Conservation (phyloP, 2,888 invertebrate species). For the Mythimna impura region DNA sequence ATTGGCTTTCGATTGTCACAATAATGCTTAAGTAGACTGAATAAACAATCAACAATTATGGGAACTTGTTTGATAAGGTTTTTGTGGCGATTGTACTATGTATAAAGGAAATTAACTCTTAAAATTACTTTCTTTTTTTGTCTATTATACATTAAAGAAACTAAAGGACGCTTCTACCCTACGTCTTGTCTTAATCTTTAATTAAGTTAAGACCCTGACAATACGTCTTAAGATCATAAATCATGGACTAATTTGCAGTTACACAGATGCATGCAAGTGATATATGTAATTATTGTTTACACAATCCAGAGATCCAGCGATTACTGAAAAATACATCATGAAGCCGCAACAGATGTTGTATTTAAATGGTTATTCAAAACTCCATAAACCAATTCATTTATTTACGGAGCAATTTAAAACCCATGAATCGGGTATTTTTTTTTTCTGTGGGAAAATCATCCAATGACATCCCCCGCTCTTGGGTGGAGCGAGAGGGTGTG, state of each 20-base stretch:
- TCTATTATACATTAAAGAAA: too few species aligned
- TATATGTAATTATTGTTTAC: slow-evolving; percentile 39
- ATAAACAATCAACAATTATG: slow-evolving; percentile 26
- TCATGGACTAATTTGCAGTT: slow-evolving; percentile 34
- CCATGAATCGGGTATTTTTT: background rate
- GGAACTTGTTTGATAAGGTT: background rate
- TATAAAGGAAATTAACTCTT: background rate
- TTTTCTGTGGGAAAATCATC: too few species aligned
- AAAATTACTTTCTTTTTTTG: too few species aligned
- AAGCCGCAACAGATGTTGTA: background rate
- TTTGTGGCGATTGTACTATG: background rate
- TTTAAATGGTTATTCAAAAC: background rate
- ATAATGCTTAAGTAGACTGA: background rate
- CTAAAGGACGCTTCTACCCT: background rate
- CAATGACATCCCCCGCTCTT: too few species aligned
- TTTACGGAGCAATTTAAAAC: background rate
- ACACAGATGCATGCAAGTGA: slow-evolving; percentile 32
- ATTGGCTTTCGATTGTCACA: slow-evolving; percentile 37
- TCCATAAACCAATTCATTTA: too few species aligned
- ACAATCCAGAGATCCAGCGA: slow-evolving; percentile 30
- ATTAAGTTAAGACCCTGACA: slow-evolving; percentile 3
- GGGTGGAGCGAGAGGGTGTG: too few species aligned
- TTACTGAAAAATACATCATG: slow-evolving; percentile 16
- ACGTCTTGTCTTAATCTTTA: background rate
- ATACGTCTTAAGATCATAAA: slow-evolving; percentile 7